Percentiles rank a stretch among this genome's conserved stretches.
Evolutionary conservation across 2,113 vertebrate genomes (phyloP).

Genomic region (Origma solitaria): DNA sequence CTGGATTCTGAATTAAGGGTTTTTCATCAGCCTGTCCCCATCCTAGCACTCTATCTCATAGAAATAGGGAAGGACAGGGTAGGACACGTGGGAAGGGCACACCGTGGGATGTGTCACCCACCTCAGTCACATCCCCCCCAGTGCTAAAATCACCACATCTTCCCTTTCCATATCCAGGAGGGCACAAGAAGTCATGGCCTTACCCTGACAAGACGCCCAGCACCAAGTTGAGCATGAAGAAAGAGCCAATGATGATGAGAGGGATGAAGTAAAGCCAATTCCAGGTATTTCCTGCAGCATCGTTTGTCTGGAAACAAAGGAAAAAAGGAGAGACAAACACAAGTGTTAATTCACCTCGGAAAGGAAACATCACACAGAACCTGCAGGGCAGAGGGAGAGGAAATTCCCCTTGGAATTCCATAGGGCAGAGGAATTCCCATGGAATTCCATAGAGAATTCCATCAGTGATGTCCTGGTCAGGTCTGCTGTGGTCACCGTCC

Average conservation of each 20-base stretch:
- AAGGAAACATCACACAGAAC: background rate
- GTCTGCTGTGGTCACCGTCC: too few relatives aligned
- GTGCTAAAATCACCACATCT: background rate
- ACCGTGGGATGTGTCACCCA: background rate
- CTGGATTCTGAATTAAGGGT: background rate
- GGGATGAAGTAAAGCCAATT: constrained; percentile 96
- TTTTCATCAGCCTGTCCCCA: background rate
- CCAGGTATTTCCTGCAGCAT: constrained; percentile 93
- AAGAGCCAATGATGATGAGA: constrained; percentile 95
- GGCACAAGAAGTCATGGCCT: constrained; percentile 25
- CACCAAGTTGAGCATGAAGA: constrained; percentile 97
- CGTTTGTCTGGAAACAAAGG: constrained; percentile 81
- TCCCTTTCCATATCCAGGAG: background rate
- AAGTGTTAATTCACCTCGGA: background rate
- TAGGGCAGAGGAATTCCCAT: background rate
- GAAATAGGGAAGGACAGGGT: background rate
- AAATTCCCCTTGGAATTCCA: background rate
- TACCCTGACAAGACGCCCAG: constrained; percentile 92
- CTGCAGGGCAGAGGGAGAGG: background rate
- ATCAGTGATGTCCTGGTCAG: background rate
- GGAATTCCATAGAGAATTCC: background rate
- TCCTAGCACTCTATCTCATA: background rate
- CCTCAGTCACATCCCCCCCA: background rate
- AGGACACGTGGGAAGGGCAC: background rate
- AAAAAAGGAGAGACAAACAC: background rate